Evolutionary conservation across 2,113 vertebrate genomes (phyloP), one percentile per base, ranked within the genome.

Genomic region (Boleophthalmus pectinirostris): DNA sequence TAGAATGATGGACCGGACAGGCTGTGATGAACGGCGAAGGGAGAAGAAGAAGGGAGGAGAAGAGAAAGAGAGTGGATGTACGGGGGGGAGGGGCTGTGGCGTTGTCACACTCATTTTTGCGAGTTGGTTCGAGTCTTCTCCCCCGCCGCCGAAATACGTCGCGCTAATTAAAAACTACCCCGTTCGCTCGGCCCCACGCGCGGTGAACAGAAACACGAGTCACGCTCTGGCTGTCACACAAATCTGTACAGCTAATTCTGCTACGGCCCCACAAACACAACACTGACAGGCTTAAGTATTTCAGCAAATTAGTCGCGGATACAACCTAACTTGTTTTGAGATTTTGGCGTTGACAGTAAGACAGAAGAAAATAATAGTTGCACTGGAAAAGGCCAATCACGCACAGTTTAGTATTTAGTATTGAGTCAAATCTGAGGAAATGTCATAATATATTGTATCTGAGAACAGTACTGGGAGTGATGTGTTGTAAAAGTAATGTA

Each of bases 31-130:
- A 12, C 58, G 58, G 24, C 33, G 15, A 33, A 10, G 6, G 23
- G 16, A 18, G 49, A 1, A 18, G 15, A 5, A 51, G 5, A 15
- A 51, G 49, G 15, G 15, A 51, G 5, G 49, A 51, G 49, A 7
- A 51, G 18, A 49, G 47, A 8, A 38, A 5, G 35, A 8, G 38
- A 29, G 29, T 29, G 38, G 38, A 10, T 43, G 10, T 43, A 43
- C 10, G 9, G 38, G 9, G 38, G 38, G 38, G 38, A 43, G 38
- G 56, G 23, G 47, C 45, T 21, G 80, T 72, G 77, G 69, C 0
- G 47, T 66, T 88, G 90, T 87, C 88, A 87, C 69, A 77, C 74
- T 75, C 78, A 85, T 86, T 85, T 82, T 60, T 74, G 79, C 82
- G 70, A 82, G 46, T 49, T 53, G 38, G 70, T 58, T 83, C 76